phyloP scores from a whole-genome alignment of 2,113 vertebrate genomes.

The Cryptotis parvus region DNA sequence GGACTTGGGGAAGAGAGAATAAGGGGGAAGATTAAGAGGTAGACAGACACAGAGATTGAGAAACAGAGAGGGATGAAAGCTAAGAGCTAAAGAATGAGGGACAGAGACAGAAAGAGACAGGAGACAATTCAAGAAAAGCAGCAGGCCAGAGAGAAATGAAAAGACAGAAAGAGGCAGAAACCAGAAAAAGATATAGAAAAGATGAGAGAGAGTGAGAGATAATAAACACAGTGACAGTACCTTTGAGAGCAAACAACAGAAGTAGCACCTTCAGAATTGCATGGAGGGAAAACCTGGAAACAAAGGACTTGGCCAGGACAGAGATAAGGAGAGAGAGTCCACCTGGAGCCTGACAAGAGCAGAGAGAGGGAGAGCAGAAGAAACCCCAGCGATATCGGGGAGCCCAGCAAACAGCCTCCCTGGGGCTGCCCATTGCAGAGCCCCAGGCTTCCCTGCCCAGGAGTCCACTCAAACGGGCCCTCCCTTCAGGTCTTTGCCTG shows the following conservation, averaged over 20 bases:
- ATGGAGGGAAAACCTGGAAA: background rate
- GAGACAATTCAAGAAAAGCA: no score
- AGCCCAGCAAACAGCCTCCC: background rate
- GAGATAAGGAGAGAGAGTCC: background rate
- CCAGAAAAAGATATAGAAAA: background rate
- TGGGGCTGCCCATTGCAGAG: background rate
- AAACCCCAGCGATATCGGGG: background rate
- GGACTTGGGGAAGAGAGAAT: background rate
- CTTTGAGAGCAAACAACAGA: background rate
- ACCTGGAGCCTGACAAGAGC: background rate
- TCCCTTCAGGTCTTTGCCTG: background rate
- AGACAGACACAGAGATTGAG: background rate
- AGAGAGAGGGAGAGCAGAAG: background rate
- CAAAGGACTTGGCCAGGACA: background rate
- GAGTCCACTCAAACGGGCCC: background rate
- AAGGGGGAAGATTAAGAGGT: fast-evolving
- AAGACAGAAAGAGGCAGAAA: background rate
- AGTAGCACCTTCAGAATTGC: background rate
- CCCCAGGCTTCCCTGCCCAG: background rate
- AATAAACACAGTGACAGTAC: background rate
- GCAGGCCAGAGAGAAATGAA: background rate
- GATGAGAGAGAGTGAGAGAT: background rate
- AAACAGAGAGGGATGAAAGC: background rate
- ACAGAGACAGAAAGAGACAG: background rate
- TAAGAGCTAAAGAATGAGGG: background rate